These are phyloP conservation scores for Bovichtus diacanthus DNA, from an alignment of 2,797 vertebrate species.

Conservation along the genomic window DNA sequence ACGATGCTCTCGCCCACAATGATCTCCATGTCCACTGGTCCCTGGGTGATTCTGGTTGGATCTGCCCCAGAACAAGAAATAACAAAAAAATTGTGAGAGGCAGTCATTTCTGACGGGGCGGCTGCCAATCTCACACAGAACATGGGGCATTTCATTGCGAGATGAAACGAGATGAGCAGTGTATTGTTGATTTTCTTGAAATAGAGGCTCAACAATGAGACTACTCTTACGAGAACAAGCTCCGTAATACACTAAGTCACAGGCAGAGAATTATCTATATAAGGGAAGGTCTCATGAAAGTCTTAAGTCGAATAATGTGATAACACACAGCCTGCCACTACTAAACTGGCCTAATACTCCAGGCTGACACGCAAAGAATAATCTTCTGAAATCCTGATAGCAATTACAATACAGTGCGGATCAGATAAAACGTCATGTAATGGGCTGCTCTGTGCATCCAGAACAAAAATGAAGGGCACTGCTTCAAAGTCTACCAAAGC, in stretches of 20 bases:
- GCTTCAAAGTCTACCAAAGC: constrained; percentile 60
- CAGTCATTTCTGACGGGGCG: constrained; percentile 11
- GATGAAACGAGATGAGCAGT: constrained; percentile 34
- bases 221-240: constrained; percentile 14
- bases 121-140: constrained; percentile 27
- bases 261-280: constrained; percentile 54
- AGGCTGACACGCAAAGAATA: constrained; percentile 61
- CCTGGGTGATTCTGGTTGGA: constrained; percentile 92
- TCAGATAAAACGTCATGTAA: constrained; percentile 74
- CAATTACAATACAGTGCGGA: constrained; percentile 75
- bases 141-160: constrained; percentile 26
- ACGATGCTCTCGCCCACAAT: constrained; percentile 95
- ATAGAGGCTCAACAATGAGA: constrained; percentile 11
- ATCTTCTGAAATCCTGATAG: constrained; percentile 76
- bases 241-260: constrained; percentile 50
- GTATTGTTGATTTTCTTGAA: constrained; percentile 39
- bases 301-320: constrained; percentile 66
- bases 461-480: constrained; percentile 53
- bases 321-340: constrained; percentile 60
- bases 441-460: constrained; percentile 53
- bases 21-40: constrained; percentile 93
- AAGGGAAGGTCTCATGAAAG: constrained; percentile 59
- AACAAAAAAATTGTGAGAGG: background rate
- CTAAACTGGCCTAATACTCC: constrained; percentile 67
- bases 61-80: constrained; percentile 80